These are phyloP conservation scores for Iselma pallidipennis DNA, from an alignment of 2,888 invertebrate species.

Conservation along the genomic window DNA sequence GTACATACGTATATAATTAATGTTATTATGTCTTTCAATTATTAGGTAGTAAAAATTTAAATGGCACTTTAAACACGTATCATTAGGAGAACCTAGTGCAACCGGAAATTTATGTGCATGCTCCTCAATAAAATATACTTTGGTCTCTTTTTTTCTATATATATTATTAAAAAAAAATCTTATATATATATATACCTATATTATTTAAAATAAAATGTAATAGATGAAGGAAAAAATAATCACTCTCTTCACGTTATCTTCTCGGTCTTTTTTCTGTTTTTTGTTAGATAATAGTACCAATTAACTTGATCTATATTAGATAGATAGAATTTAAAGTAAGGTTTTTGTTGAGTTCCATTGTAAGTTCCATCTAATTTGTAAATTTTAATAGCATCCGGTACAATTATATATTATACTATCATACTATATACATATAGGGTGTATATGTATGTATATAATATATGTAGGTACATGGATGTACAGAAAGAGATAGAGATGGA, in stretches of 20 bases:
- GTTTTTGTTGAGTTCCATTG: not conserved
- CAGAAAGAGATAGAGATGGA: constrained; percentile 25
- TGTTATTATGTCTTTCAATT: constrained; percentile 25
- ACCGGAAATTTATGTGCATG: not conserved
- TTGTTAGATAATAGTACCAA: not conserved
- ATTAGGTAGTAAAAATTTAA: constrained; percentile 20
- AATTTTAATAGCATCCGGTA: constrained; percentile 36
- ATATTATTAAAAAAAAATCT: too few species aligned
- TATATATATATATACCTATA: too few species aligned
- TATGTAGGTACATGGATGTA: too few species aligned
- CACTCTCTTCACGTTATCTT: too few species aligned
- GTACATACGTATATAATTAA: constrained; percentile 27
- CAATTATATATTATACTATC: constrained; percentile 17
- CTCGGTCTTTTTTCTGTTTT: too few species aligned
- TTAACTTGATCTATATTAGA: not conserved
- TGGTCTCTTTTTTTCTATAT: not conserved
- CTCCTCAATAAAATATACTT: not conserved
- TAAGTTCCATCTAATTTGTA: constrained; percentile 31
- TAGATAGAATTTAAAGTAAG: not conserved
- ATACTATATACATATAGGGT: not conserved
- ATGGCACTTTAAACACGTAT: constrained; percentile 6
- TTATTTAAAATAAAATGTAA: not conserved
- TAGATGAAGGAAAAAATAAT: too few species aligned
- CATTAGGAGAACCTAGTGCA: not conserved
- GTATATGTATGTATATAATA: not conserved